Evolutionary conservation across 2,113 vertebrate genomes (phyloP), one percentile per base, ranked within the genome.

Genomic region (Sylvilagus bachmani): DNA sequence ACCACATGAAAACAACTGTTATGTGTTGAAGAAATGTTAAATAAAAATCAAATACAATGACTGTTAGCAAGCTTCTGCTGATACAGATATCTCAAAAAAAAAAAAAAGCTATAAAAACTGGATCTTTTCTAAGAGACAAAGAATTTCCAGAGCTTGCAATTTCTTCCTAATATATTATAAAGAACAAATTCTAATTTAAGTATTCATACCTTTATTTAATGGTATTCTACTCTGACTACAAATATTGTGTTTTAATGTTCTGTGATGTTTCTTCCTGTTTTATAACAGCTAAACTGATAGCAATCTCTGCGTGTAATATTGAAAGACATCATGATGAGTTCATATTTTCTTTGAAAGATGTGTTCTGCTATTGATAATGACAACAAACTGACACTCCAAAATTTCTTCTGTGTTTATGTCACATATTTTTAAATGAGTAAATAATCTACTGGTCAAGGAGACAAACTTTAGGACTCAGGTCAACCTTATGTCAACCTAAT

Each of bases 121-220:
- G 96, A 95, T 38, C 10, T 96, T 90, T 27, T 89, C 95, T 55
- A 67, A 62, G 17, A 89, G 0, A 85, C 67, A 96, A 95, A 93
- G 67, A 96, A 96, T 89, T 95, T 96, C 82, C 74, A 97, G 67
- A 8, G 2, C 94, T 98, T 95, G 90, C 2, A 51, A 29, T 82
- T 97, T 97, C 93, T 93, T 73, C 3, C 87, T 82, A 69, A 97
- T 90, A 95, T 94, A 89, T 92, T 33, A 95, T 62, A 81, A 96
- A 96, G 69, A 93, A 92, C n/a, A 74, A 96, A 97, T 61, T 88
- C 86, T 90, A 96, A 97, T 95, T 93, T 95, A 96, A 98, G 92
- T 97, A 96, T 97, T 97, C 89, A 97, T 90, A 36, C n/a, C 80
- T 97, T 97, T 97, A 93, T 75, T 98, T 96, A 94, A 88, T 91